Evolutionary conservation across 1,140 invertebrate genomes (phyloP), one percentile per base, ranked within the genome.

Genomic region (Pygmarrhopalites habei): DNA sequence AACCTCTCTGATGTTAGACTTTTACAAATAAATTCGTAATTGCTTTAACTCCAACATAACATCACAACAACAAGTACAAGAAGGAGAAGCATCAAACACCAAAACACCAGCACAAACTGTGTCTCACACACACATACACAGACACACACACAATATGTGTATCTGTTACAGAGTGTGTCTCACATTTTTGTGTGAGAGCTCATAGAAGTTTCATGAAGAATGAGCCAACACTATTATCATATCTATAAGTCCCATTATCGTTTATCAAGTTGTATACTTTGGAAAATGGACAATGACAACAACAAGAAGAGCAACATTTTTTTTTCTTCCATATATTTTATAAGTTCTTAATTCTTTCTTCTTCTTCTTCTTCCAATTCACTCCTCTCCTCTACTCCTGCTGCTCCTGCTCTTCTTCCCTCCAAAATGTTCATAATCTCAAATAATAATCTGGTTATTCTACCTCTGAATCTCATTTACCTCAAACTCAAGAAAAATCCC

Each of bases 21-120:
- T 28, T 52, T 52, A 52, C 49, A 52, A 52, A 29, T 26, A 29
- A 29, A 52, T 26, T 52, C 49, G 14, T 52, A 52, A 52, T 52
- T 52, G 49, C 49, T 26, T n/a, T n/a, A n/a, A n/a, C n/a, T n/a
- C n/a, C n/a, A n/a, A n/a, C n/a, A n/a, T n/a, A n/a, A n/a, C n/a
- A n/a, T n/a, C n/a, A n/a, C n/a, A n/a, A n/a, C n/a, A n/a, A n/a
- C n/a, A n/a, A n/a, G n/a, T n/a, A n/a, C n/a, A n/a, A n/a, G n/a
- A n/a, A n/a, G n/a, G n/a, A n/a, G n/a, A n/a, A n/a, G n/a, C n/a
- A n/a, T n/a, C n/a, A n/a, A n/a, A n/a, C n/a, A n/a, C n/a, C n/a
- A n/a, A n/a, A n/a, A n/a, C n/a, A n/a, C n/a, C n/a, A n/a, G n/a
- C n/a, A n/a, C n/a, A n/a, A n/a, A n/a, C n/a, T n/a, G n/a, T n/a